Conservation (phyloP, 2,113 vertebrate species). For the Hippolais icterina region DNA sequence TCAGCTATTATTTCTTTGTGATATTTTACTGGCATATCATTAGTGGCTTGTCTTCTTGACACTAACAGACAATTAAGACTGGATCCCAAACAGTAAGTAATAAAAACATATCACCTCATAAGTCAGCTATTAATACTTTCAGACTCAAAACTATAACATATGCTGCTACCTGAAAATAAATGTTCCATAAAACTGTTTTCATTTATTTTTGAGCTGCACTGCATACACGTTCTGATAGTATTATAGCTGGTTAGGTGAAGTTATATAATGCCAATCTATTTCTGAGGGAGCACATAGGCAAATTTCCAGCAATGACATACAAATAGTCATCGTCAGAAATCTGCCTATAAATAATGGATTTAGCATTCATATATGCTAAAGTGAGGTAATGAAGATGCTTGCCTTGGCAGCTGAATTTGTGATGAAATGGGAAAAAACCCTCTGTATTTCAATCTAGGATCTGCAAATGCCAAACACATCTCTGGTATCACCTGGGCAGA, state of each 20-base stretch:
- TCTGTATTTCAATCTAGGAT: not conserved
- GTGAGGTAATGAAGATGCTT: not conserved
- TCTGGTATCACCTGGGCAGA: not conserved
- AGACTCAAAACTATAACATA: not conserved
- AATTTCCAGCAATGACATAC: not conserved
- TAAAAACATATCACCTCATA: not conserved
- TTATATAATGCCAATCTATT: not conserved
- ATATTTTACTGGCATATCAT: not conserved
- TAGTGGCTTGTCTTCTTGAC: not conserved
- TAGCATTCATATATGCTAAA: not conserved
- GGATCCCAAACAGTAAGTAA: not conserved
- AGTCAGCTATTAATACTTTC: not conserved
- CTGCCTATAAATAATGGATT: conserved; percentile 9
- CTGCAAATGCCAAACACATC: not conserved
- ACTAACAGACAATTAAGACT: not conserved
- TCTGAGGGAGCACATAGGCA: not conserved
- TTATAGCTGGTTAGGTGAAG: not conserved
- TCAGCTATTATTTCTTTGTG: not conserved
- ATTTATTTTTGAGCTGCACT: not conserved
- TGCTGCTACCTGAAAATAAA: not conserved
- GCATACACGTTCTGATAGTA: not conserved
- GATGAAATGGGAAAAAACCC: not conserved
- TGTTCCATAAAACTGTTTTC: not conserved
- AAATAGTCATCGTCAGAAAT: not conserved
- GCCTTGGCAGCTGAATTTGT: not conserved